These are phyloP conservation scores for Fistularia commersonii DNA, from an alignment of 2,797 vertebrate species.

Conservation along the genomic window DNA sequence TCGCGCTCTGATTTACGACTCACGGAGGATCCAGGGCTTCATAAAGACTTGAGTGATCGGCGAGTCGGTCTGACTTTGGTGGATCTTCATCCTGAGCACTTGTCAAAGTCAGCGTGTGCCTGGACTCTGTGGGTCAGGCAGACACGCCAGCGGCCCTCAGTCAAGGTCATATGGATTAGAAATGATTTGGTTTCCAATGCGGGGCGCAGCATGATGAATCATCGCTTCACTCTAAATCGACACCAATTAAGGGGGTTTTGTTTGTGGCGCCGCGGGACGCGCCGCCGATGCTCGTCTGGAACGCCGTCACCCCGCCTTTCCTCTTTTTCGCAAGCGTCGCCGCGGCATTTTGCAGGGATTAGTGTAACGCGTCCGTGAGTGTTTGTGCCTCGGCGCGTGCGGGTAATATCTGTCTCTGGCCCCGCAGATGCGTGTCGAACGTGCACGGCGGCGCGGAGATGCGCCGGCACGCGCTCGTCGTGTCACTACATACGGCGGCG, in stretches of 20 bases:
- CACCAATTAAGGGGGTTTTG: constrained; percentile 74
- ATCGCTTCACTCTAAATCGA: constrained; percentile 71
- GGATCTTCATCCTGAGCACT: constrained; percentile 51
- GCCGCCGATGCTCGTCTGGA: constrained; percentile 51
- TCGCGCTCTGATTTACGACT: constrained; percentile 67
- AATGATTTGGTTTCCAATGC: constrained; percentile 75
- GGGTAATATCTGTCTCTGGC: constrained; percentile 38
- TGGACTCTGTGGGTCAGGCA: constrained; percentile 57
- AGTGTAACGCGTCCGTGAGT: constrained; percentile 29
- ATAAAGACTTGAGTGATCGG: constrained; percentile 72
- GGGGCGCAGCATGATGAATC: constrained; percentile 75
- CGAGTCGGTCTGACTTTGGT: constrained; percentile 69
- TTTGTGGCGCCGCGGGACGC: constrained; percentile 65
- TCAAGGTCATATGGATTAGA: constrained; percentile 78
- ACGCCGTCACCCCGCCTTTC: constrained; percentile 43
- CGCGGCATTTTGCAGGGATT: constrained; percentile 64
- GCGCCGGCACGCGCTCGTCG: constrained; percentile 24
- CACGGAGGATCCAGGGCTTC: constrained; percentile 67
- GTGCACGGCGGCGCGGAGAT: constrained; percentile 17
- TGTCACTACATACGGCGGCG: constrained; percentile 49
- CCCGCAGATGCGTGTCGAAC: constrained; percentile 29
- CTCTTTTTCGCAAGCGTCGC: constrained; percentile 49
- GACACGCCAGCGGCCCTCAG: constrained; percentile 44
- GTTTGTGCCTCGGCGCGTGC: constrained; percentile 14
- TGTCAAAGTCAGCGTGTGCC: constrained; percentile 54